A percentile compares a stretch with the other conserved stretches of the same genome.
phyloP scores from a whole-genome alignment of 2,797 vertebrate species.

The Diceros bicornis region DNA sequence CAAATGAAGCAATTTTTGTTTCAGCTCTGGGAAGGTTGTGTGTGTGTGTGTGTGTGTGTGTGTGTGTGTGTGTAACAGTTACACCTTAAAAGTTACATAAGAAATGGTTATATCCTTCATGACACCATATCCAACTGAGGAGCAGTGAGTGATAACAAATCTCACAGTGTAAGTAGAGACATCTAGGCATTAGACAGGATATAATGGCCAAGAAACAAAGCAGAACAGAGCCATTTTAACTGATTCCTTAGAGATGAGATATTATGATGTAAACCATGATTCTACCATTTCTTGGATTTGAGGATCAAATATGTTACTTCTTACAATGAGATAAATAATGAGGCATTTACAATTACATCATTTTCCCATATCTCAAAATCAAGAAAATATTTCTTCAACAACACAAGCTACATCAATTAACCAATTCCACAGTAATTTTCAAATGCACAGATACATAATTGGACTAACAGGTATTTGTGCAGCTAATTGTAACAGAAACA shows the following conservation, averaged over 20 bases:
- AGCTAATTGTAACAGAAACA: background rate
- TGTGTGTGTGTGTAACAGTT: background rate
- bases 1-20: background rate
- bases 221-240: background rate
- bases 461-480: background rate
- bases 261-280: background rate
- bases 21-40: background rate
- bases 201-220: background rate
- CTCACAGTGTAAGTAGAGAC: background rate
- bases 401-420: background rate
- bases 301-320: background rate
- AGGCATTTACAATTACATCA: background rate
- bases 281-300: background rate
- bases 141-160: background rate
- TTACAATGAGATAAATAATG: background rate
- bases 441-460: slow-evolving; percentile 12
- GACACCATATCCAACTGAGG: background rate
- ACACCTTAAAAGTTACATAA: background rate
- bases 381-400: slow-evolving; percentile 31
- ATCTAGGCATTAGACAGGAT: background rate
- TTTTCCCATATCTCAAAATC: slow-evolving; percentile 41
- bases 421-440: slow-evolving; percentile 2
- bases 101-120: background rate
- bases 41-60: too few species aligned
- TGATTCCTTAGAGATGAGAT: background rate